These are phyloP conservation scores for Lagodon rhomboides DNA, from an alignment of 2,797 vertebrate species.

Conservation along the genomic window DNA sequence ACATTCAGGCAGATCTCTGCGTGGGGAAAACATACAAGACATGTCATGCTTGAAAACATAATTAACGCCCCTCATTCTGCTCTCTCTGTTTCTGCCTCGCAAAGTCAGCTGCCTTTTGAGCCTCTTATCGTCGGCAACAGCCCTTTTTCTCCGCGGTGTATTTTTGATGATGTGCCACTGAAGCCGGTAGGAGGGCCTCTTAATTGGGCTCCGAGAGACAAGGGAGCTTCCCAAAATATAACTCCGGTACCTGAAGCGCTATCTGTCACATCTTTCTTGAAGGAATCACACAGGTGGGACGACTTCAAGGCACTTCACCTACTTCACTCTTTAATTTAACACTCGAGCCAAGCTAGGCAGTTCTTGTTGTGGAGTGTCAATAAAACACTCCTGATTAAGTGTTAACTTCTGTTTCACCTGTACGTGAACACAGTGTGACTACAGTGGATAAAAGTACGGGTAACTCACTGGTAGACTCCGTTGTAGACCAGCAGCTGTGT, in stretches of 20 bases:
- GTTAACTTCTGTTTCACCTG: too few species aligned
- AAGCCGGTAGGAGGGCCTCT: constrained; percentile 27
- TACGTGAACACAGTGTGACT: background rate
- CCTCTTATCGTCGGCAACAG: constrained; percentile 21
- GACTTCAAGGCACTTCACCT: background rate
- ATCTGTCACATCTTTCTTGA: constrained; percentile 4
- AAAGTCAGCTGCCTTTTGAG: constrained; percentile 53
- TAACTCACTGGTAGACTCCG: constrained; percentile 91
- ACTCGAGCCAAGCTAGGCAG: background rate
- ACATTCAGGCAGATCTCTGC: constrained; percentile 22
- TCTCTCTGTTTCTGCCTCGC: constrained; percentile 13
- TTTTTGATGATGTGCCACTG: constrained; percentile 47
- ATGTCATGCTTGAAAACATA: constrained; percentile 7
- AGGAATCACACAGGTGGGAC: constrained; percentile 7
- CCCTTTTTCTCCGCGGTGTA: constrained; percentile 35
- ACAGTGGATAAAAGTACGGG: too few species aligned
- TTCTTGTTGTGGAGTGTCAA: background rate
- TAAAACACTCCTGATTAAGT: too few species aligned
- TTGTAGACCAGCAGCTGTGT: constrained; percentile 98
- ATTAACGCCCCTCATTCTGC: constrained; percentile 20
- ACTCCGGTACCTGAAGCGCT: constrained; percentile 5
- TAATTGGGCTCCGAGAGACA: constrained; percentile 56
- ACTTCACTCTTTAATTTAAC: constrained; percentile 18
- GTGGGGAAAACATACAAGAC: constrained; percentile 18
- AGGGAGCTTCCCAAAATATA: constrained; percentile 38